Evolutionary conservation across 2,888 invertebrate genomes (phyloP).

Genomic region (Stenurella melanura): DNA sequence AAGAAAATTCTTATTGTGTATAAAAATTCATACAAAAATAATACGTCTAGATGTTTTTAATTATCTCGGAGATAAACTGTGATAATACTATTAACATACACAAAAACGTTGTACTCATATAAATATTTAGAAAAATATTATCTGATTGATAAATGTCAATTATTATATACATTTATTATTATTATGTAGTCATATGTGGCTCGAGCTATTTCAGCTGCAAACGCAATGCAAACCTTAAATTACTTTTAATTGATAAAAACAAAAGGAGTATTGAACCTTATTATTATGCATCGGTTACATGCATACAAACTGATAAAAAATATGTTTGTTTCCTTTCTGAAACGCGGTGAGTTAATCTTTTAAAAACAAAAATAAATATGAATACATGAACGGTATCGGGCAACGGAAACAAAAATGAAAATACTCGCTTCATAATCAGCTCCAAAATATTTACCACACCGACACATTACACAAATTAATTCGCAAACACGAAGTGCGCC

Average conservation of each 20-base stretch:
- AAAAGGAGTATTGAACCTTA: constrained; percentile 42
- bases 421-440: background rate
- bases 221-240: background rate
- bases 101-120: constrained; percentile 19
- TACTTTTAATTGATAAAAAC: constrained; percentile 30
- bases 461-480: too few relatives aligned
- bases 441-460: background rate
- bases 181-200: background rate
- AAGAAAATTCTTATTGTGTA: background rate
- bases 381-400: too few relatives aligned
- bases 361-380: constrained; percentile 26
- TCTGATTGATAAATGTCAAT: constrained; percentile 29
- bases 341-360: constrained; percentile 21
- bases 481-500: too few relatives aligned
- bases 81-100: constrained; percentile 28
- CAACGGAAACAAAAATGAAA: background rate
- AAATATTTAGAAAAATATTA: constrained; percentile 37
- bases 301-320: constrained; percentile 35
- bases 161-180: constrained; percentile 9
- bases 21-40: background rate
- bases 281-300: constrained; percentile 39
- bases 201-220: constrained; percentile 8
- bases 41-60: background rate
- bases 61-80: background rate
- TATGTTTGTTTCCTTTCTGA: constrained; percentile 34